Evolutionary conservation across 1,140 invertebrate species (phyloP).

Genomic region (Formica exsecta): DNA sequence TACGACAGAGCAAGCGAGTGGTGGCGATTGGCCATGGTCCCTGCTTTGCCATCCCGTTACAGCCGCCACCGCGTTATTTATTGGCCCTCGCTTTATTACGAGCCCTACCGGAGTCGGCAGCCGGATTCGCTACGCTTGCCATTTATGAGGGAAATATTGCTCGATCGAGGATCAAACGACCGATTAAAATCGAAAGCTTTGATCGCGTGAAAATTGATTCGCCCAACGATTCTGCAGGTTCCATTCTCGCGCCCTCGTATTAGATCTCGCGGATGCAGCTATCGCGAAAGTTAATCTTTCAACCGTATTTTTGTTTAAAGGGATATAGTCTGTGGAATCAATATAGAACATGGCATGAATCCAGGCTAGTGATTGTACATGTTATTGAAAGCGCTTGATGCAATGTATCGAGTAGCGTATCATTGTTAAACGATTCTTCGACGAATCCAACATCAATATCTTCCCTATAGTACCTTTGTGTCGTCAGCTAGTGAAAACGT

Average conservation of each 20-base stretch:
- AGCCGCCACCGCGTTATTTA: constrained; percentile 69
- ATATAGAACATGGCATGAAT: too few relatives aligned
- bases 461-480: too few relatives aligned
- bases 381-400: too few relatives aligned
- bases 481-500: too few relatives aligned
- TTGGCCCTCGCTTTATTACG: constrained; percentile 67
- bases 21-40: constrained; percentile 60
- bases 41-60: constrained; percentile 13
- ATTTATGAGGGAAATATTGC: constrained; percentile 78
- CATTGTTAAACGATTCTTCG: too few relatives aligned
- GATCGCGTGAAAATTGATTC: constrained; percentile 71
- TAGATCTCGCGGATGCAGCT: too few relatives aligned
- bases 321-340: too few relatives aligned
- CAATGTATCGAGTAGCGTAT: too few relatives aligned
- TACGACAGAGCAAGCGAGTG: constrained; percentile 20
- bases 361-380: too few relatives aligned
- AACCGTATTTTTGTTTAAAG: not conserved
- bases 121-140: constrained; percentile 66
- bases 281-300: not conserved
- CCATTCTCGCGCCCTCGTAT: not conserved
- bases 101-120: constrained; percentile 12
- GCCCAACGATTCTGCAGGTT: constrained; percentile 42
- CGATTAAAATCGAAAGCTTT: constrained; percentile 72
- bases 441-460: too few relatives aligned
- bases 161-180: constrained; percentile 73